phyloP scores from a whole-genome alignment of 1,140 invertebrate genomes.

The Pogonomyrmex barbatus region DNA sequence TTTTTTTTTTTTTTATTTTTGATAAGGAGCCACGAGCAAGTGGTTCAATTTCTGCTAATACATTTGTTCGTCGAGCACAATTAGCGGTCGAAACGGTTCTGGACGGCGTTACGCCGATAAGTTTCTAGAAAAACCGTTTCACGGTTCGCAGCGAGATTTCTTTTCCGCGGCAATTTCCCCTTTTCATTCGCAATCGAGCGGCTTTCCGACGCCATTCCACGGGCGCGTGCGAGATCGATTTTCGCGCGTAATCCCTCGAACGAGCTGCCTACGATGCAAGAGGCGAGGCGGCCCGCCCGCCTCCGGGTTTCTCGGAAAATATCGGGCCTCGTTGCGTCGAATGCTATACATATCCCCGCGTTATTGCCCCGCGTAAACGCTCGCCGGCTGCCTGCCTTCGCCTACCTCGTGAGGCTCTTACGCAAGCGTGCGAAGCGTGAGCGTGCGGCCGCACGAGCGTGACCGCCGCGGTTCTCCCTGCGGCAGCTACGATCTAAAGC shows the following conservation, averaged over 20 bases:
- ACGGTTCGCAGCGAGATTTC: not conserved
- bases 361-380: conserved; percentile 44
- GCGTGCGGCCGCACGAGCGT: conserved; percentile 27
- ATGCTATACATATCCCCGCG: conserved; percentile 32
- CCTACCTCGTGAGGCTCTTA: conserved; percentile 26
- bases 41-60: not conserved
- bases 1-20: not conserved
- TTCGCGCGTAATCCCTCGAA: conserved; percentile 57
- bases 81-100: not conserved
- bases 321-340: conserved; percentile 35
- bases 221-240: conserved; percentile 47
- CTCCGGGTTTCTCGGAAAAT: conserved; percentile 51
- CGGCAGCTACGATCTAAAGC: conserved; percentile 9
- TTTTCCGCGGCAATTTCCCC: not conserved
- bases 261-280: conserved; percentile 27
- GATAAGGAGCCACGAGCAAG: not conserved
- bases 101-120: not conserved
- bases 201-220: not conserved
- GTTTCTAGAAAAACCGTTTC: not conserved
- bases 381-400: conserved; percentile 21
- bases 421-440: conserved; percentile 10
- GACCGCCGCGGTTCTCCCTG: conserved; percentile 26
- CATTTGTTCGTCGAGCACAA: not conserved
- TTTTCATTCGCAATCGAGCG: conserved; percentile 10
- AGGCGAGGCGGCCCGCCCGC: conserved; percentile 17